Conservation (phyloP, 2,797 vertebrate species). For the Champsocephalus gunnari region DNA sequence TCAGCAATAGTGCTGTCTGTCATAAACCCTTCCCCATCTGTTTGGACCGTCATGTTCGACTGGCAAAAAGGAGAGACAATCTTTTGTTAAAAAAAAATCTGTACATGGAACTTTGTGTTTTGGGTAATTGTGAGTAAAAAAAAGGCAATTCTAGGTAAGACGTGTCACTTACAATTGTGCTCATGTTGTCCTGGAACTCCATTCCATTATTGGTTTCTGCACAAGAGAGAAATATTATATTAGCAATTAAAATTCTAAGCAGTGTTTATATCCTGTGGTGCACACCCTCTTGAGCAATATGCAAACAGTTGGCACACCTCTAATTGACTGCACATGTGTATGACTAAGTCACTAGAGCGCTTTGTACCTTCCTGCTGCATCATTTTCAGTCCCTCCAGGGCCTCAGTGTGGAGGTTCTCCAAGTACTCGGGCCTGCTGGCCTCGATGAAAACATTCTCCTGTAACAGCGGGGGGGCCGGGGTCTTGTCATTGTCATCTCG, state of each 20-base stretch:
- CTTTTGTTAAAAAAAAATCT: neutral
- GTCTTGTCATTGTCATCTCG: constrained; percentile 76
- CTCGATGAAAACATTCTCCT: constrained; percentile 96
- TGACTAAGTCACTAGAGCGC: neutral
- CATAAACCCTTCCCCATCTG: constrained; percentile 83
- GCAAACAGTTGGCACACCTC: constrained; percentile 10
- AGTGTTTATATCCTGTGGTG: constrained; percentile 15
- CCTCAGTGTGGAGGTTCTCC: constrained; percentile 94
- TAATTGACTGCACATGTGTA: constrained; percentile 15
- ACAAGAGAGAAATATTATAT: constrained; percentile 54
- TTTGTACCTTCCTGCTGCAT: constrained; percentile 92
- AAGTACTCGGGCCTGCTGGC: constrained; percentile 88
- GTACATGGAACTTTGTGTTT: neutral
- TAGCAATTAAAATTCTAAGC: constrained; percentile 4
- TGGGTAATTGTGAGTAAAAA: neutral
- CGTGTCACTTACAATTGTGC: constrained; percentile 87
- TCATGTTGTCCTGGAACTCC: constrained; percentile 90
- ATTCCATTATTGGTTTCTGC: constrained; percentile 88
- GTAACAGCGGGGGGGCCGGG: constrained; percentile 78
- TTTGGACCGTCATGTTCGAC: constrained; percentile 82
- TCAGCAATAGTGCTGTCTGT: constrained; percentile 83
- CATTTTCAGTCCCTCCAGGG: constrained; percentile 92
- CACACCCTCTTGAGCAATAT: constrained; percentile 26
- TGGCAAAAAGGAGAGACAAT: constrained; percentile 58
- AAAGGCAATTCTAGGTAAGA: neutral